Percentiles rank a stretch among this genome's conserved stretches.
phyloP scores from a whole-genome alignment of 2,113 vertebrate genomes.

The Crotalus horridus region DNA sequence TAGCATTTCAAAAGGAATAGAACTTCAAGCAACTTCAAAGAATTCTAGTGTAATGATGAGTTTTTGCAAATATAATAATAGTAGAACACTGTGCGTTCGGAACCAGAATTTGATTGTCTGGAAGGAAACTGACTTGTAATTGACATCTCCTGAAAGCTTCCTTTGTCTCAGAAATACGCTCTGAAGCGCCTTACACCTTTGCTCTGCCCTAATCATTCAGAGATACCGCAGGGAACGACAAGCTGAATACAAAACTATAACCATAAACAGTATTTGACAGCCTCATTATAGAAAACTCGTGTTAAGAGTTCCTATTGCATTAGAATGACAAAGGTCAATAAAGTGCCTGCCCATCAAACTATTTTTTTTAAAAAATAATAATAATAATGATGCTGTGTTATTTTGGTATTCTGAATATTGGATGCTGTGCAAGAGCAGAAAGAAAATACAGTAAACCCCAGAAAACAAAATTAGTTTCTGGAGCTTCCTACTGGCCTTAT shows the following conservation, averaged over 20 bases:
- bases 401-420: background rate
- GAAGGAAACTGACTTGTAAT: background rate
- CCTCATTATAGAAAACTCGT: conserved; percentile 42
- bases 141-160: background rate
- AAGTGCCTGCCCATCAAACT: conserved; percentile 13
- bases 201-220: conserved; percentile 41
- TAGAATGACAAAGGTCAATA: conserved; percentile 34
- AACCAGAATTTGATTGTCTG: background rate
- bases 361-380: conserved; percentile 13
- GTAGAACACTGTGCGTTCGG: background rate
- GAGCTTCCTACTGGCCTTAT: background rate
- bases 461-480: background rate
- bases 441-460: background rate
- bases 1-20: background rate
- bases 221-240: conserved; percentile 39
- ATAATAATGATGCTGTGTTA: background rate
- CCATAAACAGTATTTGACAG: conserved; percentile 52
- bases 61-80: background rate
- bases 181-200: conserved; percentile 18
- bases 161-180: background rate
- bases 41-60: background rate
- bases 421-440: background rate
- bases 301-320: conserved; percentile 1
- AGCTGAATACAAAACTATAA: conserved; percentile 20
- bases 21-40: background rate